phyloP scores from a whole-genome alignment of 2,888 invertebrate genomes.

The Machimus atricapillus region DNA sequence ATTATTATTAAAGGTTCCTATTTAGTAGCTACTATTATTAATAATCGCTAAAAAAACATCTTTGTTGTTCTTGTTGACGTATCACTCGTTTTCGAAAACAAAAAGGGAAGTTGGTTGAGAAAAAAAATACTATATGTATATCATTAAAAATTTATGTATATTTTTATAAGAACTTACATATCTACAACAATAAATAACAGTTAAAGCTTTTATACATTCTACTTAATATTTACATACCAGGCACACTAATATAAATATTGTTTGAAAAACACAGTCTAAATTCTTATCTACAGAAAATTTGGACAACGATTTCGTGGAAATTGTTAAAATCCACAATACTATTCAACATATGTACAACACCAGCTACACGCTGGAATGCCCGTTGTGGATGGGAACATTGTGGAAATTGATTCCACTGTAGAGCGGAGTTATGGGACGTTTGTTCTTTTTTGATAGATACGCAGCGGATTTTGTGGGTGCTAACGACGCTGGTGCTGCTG shows the following conservation, averaged over 20 bases:
- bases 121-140: background rate
- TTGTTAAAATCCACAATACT: background rate
- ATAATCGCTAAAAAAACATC: no score
- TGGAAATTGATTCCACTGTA: conserved; percentile 62
- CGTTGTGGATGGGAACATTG: conserved; percentile 59
- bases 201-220: conserved; percentile 14
- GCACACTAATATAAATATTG: conserved; percentile 24
- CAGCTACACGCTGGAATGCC: conserved; percentile 58
- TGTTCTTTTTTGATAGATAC: conserved; percentile 56
- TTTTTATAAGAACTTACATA: background rate
- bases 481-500: background rate
- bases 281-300: background rate
- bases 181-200: conserved; percentile 26
- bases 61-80: background rate
- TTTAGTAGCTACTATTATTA: no score
- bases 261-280: background rate
- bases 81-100: background rate
- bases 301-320: background rate
- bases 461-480: conserved; percentile 51
- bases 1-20: no score
- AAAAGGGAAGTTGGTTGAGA: background rate
- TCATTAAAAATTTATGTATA: background rate
- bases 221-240: conserved; percentile 5
- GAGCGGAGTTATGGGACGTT: conserved; percentile 53
- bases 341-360: background rate